phyloP scores from a whole-genome alignment of 92 coral and sea anemone genomes.

The Epizoanthus stellaris region DNA sequence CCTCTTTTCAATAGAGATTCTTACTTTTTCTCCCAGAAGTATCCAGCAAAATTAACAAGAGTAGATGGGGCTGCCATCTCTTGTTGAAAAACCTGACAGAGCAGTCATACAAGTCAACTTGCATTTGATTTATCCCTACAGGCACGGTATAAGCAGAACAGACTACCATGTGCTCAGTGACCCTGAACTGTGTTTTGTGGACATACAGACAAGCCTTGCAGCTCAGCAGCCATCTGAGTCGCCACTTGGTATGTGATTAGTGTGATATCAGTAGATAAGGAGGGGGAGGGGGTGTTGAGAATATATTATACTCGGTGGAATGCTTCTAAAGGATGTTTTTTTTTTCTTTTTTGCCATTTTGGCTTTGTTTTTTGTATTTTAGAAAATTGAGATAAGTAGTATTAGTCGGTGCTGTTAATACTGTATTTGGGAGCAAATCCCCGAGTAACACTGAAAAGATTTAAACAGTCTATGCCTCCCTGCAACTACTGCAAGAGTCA shows the following conservation, averaged over 20 bases:
- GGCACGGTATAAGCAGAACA: constrained; percentile 96
- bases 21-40: too few species aligned
- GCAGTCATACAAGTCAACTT: too few species aligned
- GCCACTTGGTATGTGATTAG: constrained; percentile 23
- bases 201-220: constrained; percentile 67
- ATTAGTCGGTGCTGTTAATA: too few species aligned
- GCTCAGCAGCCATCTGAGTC: constrained; percentile 66
- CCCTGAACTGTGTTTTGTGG: constrained; percentile 92
- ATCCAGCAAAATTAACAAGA: neutral
- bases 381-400: too few species aligned
- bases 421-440: too few species aligned
- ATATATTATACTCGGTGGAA: neutral
- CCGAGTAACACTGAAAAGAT: too few species aligned
- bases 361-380: too few species aligned
- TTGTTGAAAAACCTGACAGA: too few species aligned
- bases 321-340: neutral
- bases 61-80: neutral
- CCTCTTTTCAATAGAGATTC: too few species aligned
- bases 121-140: constrained; percentile 17
- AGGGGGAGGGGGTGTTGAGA: neutral
- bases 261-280: too few species aligned
- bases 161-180: constrained; percentile 94
- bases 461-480: too few species aligned
- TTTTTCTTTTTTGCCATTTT: neutral
- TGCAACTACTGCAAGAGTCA: too few species aligned